Percentiles rank a stretch among this genome's conserved stretches.
phyloP scores from a whole-genome alignment of 2,888 invertebrate genomes.

The Acleris holmiana region DNA sequence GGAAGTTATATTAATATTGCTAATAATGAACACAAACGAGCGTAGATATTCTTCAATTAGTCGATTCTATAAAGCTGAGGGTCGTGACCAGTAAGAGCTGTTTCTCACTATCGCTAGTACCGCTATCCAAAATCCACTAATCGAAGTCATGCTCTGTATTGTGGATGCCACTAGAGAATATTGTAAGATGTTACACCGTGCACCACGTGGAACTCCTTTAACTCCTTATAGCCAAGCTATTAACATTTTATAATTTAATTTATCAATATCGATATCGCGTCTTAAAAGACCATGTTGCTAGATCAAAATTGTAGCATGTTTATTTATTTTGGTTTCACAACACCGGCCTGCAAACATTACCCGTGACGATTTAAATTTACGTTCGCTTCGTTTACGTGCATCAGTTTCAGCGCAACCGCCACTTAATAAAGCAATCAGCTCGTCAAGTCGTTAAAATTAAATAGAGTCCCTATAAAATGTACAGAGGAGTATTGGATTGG shows the following conservation, averaged over 20 bases:
- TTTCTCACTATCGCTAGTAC: no score
- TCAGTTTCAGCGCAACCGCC: conserved; percentile 27
- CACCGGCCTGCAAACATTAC: conserved; percentile 24
- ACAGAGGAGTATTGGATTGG: background rate
- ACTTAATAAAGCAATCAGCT: conserved; percentile 30
- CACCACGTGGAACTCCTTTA: no score
- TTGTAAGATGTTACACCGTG: no score
- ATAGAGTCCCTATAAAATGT: conserved; percentile 13
- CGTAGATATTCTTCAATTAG: no score
- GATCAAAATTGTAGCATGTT: conserved; percentile 26
- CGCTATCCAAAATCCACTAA: no score
- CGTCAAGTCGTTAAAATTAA: conserved; percentile 23
- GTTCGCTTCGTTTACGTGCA: conserved; percentile 37
- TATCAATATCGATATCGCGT: background rate
- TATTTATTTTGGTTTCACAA: conserved; percentile 38
- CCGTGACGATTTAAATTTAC: conserved; percentile 38
- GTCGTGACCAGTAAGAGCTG: no score
- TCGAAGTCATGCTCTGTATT: no score
- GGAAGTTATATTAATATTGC: background rate
- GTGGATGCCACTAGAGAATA: no score
- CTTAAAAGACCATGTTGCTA: conserved; percentile 22
- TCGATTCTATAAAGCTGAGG: no score
- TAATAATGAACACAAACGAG: no score
- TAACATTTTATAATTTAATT: no score
- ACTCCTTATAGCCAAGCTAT: no score